Percentiles rank a stretch among this genome's conserved stretches.
Conservation (phyloP, 2,113 vertebrate genomes). For the Oostethus manadensis region DNA sequence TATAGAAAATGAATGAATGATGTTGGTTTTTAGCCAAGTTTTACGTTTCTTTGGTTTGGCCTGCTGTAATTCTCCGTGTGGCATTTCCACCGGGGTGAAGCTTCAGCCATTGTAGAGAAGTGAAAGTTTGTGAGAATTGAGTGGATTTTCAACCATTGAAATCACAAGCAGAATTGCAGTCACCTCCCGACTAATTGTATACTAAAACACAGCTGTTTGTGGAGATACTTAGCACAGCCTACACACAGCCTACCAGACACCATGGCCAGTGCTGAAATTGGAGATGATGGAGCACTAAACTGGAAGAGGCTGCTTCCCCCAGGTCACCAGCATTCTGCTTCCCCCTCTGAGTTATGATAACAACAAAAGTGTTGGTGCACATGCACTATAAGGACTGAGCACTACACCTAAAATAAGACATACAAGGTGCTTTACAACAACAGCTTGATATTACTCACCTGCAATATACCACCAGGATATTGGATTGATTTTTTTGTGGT, state of each 20-base stretch:
- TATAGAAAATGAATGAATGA: too few relatives aligned
- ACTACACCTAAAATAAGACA: slow-evolving; percentile 3
- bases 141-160: not conserved
- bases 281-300: slow-evolving; percentile 9
- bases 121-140: not conserved
- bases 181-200: not conserved
- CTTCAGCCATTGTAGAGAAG: not conserved
- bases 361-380: slow-evolving; percentile 10
- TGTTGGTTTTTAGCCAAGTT: too few relatives aligned
- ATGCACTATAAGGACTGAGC: slow-evolving; percentile 5
- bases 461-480: slow-evolving; percentile 4
- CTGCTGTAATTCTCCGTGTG: too few relatives aligned
- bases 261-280: not conserved
- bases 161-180: not conserved
- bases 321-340: slow-evolving; percentile 6
- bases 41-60: too few relatives aligned
- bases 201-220: slow-evolving; percentile 5
- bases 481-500: not conserved
- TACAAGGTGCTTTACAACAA: not conserved
- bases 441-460: not conserved
- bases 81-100: too few relatives aligned
- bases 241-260: not conserved
- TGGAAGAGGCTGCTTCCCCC: slow-evolving; percentile 7
- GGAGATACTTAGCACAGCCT: slow-evolving; percentile 2
- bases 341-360: slow-evolving; percentile 5